Evolutionary conservation across 2,888 invertebrate genomes (phyloP).

Genomic region (Spatulosminthurus flaviceps): DNA sequence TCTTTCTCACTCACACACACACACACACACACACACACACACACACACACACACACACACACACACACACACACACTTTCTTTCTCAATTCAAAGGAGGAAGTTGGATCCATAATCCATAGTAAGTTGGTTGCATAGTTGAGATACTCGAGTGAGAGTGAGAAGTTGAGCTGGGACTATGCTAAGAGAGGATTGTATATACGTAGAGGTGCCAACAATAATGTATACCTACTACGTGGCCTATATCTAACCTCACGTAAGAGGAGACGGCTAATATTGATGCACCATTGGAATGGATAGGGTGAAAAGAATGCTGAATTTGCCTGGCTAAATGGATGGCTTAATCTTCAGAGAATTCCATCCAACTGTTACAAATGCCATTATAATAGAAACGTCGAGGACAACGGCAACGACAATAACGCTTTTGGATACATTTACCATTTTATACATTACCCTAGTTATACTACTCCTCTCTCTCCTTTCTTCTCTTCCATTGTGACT

Average conservation of each 20-base stretch:
- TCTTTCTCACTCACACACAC: background rate
- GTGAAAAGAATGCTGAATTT: constrained; percentile 42
- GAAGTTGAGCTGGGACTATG: too few species aligned
- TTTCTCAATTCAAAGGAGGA: constrained; percentile 5
- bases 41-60: background rate
- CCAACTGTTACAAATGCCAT: constrained; percentile 43
- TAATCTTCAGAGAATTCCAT: constrained; percentile 43
- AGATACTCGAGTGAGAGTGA: too few species aligned
- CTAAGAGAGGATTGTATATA: background rate
- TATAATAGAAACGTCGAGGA: constrained; percentile 26
- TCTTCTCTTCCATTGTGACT: background rate
- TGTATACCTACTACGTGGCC: too few species aligned
- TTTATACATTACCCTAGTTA: constrained; percentile 25
- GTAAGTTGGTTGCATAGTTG: background rate
- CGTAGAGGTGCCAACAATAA: too few species aligned
- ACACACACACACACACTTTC: background rate
- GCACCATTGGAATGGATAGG: constrained; percentile 28
- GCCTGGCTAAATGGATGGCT: constrained; percentile 42
- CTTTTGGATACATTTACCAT: constrained; percentile 9
- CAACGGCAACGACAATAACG: constrained; percentile 33
- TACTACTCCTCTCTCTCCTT: background rate
- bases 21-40: background rate
- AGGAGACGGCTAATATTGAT: constrained; percentile 29
- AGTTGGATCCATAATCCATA: constrained; percentile 14
- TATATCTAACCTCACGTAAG: background rate